Evolutionary conservation across 2,113 vertebrate species (phyloP), one percentile per base, ranked within the genome.

Genomic region (Danio rerio): DNA sequence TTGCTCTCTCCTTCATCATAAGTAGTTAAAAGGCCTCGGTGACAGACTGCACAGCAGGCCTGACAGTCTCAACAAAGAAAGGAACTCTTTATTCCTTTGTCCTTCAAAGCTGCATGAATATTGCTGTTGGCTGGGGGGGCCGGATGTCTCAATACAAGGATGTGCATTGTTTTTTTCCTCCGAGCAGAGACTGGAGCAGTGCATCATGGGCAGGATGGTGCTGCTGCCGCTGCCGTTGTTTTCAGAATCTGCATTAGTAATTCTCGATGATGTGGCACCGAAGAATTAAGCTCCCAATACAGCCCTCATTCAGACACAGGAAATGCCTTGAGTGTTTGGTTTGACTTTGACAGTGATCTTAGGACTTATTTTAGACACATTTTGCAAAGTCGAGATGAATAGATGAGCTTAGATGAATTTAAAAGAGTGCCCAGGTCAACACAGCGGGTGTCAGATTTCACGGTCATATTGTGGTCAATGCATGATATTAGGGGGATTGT

Each of bases 31-130:
- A 86, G 56, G 77, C 72, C 50, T 78, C 16, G 47, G 70, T 78
- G 78, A 88, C 58, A 71, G 79, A 80, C 72, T 80, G 62, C 31
- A 11, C 66, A 85, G 75, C 13, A n/a, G 68, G 84, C 76, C 59
- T 69, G 84, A 80, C 80, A 83, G 80, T 82, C n/a, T 58, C 66
- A 82, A 66, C 72, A 47, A 84, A 85, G 71, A 85, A 83, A 81
- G 80, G 73, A 78, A 78, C 59, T 56, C 82, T 83, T 86, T 81
- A 56, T 84, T 86, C 59, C 62, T 58, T 31, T 69, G 82, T 73
- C 80, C 77, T 81, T 86, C 82, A 86, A 86, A 83, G 84, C 87
- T 74, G 71, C 80, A 72, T 86, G 82, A 88, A 81, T 83, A 83
- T 83, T 83, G 78, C 83, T 83, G 69, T 83, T 83, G 78, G 63